Base-by-base conservation (phyloP, 2,113 vertebrate genomes). In the Peromyscus maniculatus region DNA sequence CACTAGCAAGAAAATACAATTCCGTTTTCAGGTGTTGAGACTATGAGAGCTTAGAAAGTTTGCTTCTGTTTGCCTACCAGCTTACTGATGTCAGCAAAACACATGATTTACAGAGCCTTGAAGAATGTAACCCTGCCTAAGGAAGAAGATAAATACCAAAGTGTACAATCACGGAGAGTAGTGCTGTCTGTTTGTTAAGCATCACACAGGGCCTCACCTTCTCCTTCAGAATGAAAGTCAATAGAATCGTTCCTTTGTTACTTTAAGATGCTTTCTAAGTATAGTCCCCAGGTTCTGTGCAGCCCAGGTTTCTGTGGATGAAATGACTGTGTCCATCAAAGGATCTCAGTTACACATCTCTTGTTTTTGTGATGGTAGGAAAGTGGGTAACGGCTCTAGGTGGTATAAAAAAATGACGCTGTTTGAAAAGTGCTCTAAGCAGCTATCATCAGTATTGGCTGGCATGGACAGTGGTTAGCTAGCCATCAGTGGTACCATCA, bases 81-180 rank as follows among this genome's bases (percentile, higher is more conserved):
- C 9, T 49, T 26, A 52, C 7, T 67, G 46, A 69, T 66, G 72
- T 71, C 39, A 77, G 5, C 87, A 24, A 43, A 97, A 26, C 82
- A 86, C 64, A 94, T 96, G 96, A 98, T 91, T 98, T 98, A 90
- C 89, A 95, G 96, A 98, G 97, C 95, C 97, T 97, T 24, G 97
- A 98, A 98, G 98, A 94, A 93, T 74, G 98, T 97, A 97, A 96
- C 95, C 97, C 98, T 96, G 66, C 94, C 90, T 96, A 15, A 66
- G 39, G 98, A 69, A 95, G 98, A 94, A 98, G 94, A 97, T 97
- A 96, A 95, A 91, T 98, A 97, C 12, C 96, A 92, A 31, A 96
- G 71, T 97, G 96, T 96, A 98, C 28, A 97, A 95, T 84, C 97
- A 91, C 97, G 96, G 91, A 96, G 97, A 91, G 78, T 92, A 87